phyloP scores from a whole-genome alignment of 1,140 invertebrate species.

The Pachypsylla venusta region DNA sequence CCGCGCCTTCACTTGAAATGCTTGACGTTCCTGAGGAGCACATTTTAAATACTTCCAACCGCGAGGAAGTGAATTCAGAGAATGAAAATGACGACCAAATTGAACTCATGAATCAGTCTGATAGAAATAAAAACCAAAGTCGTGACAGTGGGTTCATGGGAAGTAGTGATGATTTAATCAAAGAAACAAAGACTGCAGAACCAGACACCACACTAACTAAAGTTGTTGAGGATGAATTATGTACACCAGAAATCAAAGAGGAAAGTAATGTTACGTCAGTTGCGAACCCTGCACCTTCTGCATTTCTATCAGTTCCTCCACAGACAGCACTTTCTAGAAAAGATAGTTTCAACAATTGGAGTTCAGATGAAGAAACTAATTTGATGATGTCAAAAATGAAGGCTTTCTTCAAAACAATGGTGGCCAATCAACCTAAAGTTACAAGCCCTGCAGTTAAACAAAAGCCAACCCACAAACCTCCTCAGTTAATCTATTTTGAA shows the following conservation, averaged over 20 bases:
- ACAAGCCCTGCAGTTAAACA: constrained; percentile 19
- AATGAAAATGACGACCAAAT: constrained; percentile 33
- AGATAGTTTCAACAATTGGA: constrained; percentile 86
- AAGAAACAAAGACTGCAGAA: constrained; percentile 37
- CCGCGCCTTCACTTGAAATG: constrained; percentile 28
- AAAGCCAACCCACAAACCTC: constrained; percentile 41
- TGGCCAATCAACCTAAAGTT: constrained; percentile 35
- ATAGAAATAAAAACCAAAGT: constrained; percentile 51
- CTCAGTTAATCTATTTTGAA: constrained; percentile 72
- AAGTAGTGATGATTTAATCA: constrained; percentile 69
- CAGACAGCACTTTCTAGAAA: constrained; percentile 49
- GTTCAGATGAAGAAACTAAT: constrained; percentile 83
- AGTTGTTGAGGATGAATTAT: constrained; percentile 16
- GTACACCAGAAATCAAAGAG: constrained; percentile 15
- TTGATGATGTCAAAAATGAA: constrained; percentile 89
- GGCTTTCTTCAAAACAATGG: constrained; percentile 77
- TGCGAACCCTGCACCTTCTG: neutral
- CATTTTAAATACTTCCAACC: constrained; percentile 30
- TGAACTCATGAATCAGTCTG: constrained; percentile 8
- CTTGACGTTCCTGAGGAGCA: constrained; percentile 32
- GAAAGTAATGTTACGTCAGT: constrained; percentile 4
- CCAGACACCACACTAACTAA: constrained; percentile 24
- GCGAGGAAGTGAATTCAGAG: constrained; percentile 37
- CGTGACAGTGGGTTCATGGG: constrained; percentile 74
- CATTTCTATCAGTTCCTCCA: constrained; percentile 28